phyloP scores from a whole-genome alignment of 2,113 vertebrate species.

The Dendropsophus ebraccatus region DNA sequence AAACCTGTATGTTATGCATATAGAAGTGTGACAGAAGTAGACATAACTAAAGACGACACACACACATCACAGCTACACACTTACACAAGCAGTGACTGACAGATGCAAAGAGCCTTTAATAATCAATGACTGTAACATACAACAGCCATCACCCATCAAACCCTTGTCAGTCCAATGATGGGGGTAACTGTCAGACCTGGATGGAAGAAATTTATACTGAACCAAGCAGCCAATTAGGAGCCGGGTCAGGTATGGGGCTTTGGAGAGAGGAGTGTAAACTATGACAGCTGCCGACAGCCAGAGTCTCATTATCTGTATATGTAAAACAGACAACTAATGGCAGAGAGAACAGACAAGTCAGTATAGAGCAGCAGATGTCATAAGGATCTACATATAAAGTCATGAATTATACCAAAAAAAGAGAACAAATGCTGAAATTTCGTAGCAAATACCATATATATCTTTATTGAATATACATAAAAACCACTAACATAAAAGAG shows the following conservation, averaged over 20 bases:
- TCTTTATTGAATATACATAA: too few species aligned
- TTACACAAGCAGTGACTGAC: neutral
- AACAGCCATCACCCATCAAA: neutral
- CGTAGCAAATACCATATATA: too few species aligned
- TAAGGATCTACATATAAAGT: too few species aligned
- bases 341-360: neutral
- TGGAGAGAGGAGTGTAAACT: neutral
- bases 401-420: too few species aligned
- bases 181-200: neutral
- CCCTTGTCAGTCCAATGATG: neutral
- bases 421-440: too few species aligned
- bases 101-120: neutral
- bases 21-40: neutral
- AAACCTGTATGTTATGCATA: neutral
- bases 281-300: neutral
- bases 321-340: neutral
- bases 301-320: neutral
- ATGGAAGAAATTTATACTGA: neutral
- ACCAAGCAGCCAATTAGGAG: neutral
- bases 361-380: neutral
- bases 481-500: too few species aligned
- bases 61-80: neutral
- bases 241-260: neutral
- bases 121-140: neutral
- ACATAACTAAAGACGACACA: neutral